These are phyloP conservation scores for Hetaerina americana DNA, from an alignment of 1,140 invertebrate species.

Conservation along the genomic window DNA sequence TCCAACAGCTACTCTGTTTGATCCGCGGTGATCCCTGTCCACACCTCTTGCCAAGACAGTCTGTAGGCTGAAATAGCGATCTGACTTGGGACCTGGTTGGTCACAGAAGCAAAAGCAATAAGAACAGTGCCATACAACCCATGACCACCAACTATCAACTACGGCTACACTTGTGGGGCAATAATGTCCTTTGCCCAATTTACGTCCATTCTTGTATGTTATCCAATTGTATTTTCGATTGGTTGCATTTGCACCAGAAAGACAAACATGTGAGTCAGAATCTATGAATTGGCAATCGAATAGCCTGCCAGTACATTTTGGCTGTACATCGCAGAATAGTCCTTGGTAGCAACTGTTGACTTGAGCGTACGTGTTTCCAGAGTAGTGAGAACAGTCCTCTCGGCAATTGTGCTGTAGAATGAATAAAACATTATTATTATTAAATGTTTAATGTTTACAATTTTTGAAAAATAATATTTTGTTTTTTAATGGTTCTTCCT, in stretches of 20 bases:
- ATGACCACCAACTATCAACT: constrained; percentile 76
- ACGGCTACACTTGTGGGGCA: constrained; percentile 47
- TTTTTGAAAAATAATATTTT: too few relatives aligned
- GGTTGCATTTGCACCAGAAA: constrained; percentile 25
- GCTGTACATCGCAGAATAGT: constrained; percentile 50
- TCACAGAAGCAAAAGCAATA: constrained; percentile 83
- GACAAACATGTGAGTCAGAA: constrained; percentile 75
- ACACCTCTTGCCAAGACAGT: constrained; percentile 34
- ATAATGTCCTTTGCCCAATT: constrained; percentile 41
- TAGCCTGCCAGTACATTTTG: constrained; percentile 53
- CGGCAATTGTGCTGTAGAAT: constrained; percentile 37
- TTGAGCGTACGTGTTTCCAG: constrained; percentile 35
- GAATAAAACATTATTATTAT: neutral
- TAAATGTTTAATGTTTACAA: neutral
- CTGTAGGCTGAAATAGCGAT: constrained; percentile 66
- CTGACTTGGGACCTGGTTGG: constrained; percentile 49
- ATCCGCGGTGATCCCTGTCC: constrained; percentile 31
- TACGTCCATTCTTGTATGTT: constrained; percentile 62
- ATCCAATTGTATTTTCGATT: constrained; percentile 67
- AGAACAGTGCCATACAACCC: constrained; percentile 76
- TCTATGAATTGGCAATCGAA: constrained; percentile 69
- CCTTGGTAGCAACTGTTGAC: constrained; percentile 57
- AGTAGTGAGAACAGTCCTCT: constrained; percentile 68
- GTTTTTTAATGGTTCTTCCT: too few relatives aligned
- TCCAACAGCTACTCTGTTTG: constrained; percentile 59